Conservation (phyloP, 2,113 vertebrate genomes). For the Callionymus lyra region DNA sequence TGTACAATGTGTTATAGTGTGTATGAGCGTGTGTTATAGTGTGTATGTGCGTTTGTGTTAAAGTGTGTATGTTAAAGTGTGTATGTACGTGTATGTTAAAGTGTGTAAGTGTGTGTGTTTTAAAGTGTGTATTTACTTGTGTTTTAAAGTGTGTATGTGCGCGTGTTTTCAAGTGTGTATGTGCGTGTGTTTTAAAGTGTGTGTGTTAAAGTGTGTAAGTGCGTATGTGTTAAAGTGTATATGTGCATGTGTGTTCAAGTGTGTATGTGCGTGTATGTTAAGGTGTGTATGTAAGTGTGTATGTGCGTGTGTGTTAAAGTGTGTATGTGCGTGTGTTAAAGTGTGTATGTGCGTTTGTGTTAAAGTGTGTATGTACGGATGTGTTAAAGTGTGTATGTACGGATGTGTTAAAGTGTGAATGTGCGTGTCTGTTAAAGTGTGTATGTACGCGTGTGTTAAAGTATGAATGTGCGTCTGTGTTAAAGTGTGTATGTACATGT, state of each 20-base stretch:
- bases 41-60: no score
- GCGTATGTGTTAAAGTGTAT: no score
- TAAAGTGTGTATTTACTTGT: background rate
- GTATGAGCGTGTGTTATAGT: no score
- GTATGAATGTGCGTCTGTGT: background rate
- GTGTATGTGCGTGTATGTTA: background rate
- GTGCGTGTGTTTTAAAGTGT: no score
- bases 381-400: no score
- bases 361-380: no score
- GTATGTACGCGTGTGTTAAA: background rate
- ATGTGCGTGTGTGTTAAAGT: background rate
- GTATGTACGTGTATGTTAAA: background rate
- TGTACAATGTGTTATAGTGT: background rate
- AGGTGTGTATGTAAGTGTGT: no score
- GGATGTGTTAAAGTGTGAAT: background rate
- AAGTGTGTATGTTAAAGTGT: no score
- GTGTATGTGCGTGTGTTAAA: no score
- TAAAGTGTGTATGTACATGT: background rate
- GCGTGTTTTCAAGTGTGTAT: background rate
- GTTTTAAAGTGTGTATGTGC: background rate
- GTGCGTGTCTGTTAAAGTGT: no score
- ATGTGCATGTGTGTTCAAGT: background rate
- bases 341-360: no score
- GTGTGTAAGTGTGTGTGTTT: background rate
- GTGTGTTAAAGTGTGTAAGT: no score